Base-by-base conservation (phyloP, 2,113 vertebrate species). In the Eudyptes chrysolophus region DNA sequence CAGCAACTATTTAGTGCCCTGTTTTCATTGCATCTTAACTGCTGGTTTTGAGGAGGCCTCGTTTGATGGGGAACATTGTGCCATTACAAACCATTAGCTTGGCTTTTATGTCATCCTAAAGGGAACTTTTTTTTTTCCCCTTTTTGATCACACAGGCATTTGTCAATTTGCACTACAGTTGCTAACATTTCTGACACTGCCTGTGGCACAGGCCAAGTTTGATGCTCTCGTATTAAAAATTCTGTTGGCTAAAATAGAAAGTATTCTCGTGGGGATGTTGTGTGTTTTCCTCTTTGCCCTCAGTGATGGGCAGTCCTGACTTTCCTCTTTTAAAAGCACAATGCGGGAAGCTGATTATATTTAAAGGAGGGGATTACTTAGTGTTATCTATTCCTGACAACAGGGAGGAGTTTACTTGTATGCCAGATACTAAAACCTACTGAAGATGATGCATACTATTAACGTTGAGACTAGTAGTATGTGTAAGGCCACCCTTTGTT, bases 181-280 rank as follows among this genome's bases (percentile, higher is more conserved):
- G 1, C 49, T 71, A 2, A 44, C 1, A 0, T 46, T 70, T 76
- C 21, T 40, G 25, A 27, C 0, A 2, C 42, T 58, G 36, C 38
- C 26, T 16, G 24, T 57, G 27, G 42, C 49, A 51, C 1, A 2
- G 0, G 1, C 42, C 1, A 0, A 48, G 34, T 11, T 36, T 11
- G 38, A 29, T 72, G 20, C 27, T 91, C 30, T 65, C 1, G 0
- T 21, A 8, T 61, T 34, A 38, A 60, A 78, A 38, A 13, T 34
- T 54, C 30, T 34, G 16, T 42, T 51, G 78, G 48, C 62, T 81
- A 17, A 57, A 79, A 32, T 16, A 49, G 32, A 11, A 51, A 8
- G 9, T 34, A 19, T 60, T 57, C 40, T 25, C 22, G 1, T 7
- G n/a, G 40, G 46, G 32, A 11, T 0, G 4, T 21, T 32, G 20